These are phyloP conservation scores for Anguilla marmorata DNA, from an alignment of 2,797 vertebrate genomes.

Conservation along the genomic window DNA sequence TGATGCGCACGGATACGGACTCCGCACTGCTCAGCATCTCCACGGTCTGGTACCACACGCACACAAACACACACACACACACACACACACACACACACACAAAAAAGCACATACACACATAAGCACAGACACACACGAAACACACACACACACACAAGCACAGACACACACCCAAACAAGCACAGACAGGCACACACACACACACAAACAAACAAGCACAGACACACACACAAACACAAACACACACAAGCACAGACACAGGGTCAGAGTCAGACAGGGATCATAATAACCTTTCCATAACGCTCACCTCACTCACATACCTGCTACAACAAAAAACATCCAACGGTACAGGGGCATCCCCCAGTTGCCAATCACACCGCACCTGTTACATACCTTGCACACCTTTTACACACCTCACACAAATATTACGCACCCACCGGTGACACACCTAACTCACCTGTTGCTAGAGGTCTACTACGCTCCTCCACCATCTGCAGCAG, in stretches of 20 bases:
- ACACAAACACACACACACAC: neutral
- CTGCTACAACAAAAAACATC: no score
- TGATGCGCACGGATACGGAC: slow-evolving; percentile 78
- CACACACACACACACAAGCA: slow-evolving; percentile 21
- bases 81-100: neutral
- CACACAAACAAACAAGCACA: no score
- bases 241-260: no score
- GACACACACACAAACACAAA: no score
- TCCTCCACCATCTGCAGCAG: slow-evolving; percentile 83
- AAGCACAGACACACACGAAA: neutral
- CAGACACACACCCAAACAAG: neutral
- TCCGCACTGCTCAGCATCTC: slow-evolving; percentile 89
- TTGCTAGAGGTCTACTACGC: slow-evolving; percentile 72
- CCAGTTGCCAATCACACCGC: neutral
- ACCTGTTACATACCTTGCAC: neutral
- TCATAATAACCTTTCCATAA: neutral
- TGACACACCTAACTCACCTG: slow-evolving; percentile 73
- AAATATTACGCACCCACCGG: slow-evolving; percentile 4
- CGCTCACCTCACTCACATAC: no score
- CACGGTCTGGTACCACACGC: slow-evolving; percentile 74
- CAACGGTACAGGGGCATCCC: neutral
- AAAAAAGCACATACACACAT: no score
- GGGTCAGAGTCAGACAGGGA: neutral
- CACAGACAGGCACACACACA: neutral
- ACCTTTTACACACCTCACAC: neutral